Evolutionary conservation across 2,797 vertebrate genomes (phyloP), one percentile per base, ranked within the genome.

Genomic region (Taenioides sp.): DNA sequence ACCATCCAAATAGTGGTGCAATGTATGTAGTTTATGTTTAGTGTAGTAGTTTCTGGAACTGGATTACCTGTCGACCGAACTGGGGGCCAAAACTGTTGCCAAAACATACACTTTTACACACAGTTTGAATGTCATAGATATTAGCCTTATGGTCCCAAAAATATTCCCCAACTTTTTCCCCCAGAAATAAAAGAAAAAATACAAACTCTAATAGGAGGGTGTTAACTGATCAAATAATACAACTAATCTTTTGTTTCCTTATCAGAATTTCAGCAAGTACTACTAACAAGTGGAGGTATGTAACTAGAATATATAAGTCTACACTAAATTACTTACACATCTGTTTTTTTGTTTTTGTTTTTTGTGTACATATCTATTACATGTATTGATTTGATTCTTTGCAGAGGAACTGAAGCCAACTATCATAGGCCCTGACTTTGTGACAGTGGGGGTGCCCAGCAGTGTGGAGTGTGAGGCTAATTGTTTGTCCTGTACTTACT

Each of bases 381-480:
- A 14, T 47, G 43, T 47, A 12, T 57, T 57, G 54, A 22, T 57
- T 57, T 23, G 17, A 11, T 37, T 31, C 49, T 74, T 77, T 86
- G 72, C 76, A 82, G 83, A 25, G 1, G 69, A 3, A 27, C 14
- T 52, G 28, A 43, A 55, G 2, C 31, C 67, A 9, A 5, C 0
- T 0, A 73, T 90, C 1, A 0, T 5, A 0, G 81, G 80, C 6
- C 80, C 79, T 0, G 62, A 72, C 73, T 86, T 78, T 7, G 84
- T 87, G 68, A 90, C 82, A 0, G 76, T 90, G 63, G 83, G 83
- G 0, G 86, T 90, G 65, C 87, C 87, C 0, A 70, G 64, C 75
- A 87, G 78, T 20, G 4, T 79, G 1, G 60, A 40, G 17, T 90
- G 87, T 1, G 0, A 1, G 0, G 20, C 74, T 14, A 5, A 25